Conservation (phyloP, 2,113 vertebrate species). For the Dromas ardeola region DNA sequence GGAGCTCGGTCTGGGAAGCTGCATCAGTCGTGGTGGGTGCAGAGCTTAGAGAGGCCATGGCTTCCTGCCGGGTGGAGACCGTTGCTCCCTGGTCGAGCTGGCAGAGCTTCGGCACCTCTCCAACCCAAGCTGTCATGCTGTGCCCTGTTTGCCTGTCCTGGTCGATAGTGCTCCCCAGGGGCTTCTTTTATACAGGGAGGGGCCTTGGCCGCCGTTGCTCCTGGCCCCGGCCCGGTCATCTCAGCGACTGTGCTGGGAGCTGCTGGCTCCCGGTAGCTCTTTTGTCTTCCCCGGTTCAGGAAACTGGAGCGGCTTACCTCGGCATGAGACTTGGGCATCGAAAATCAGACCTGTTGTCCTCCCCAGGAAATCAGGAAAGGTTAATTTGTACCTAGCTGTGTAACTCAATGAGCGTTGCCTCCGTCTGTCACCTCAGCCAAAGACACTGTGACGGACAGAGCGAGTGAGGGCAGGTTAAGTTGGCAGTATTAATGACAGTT, state of each 20-base stretch:
- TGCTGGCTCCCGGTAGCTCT: background rate
- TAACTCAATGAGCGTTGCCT: background rate
- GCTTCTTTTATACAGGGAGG: background rate
- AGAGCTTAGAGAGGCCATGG: background rate
- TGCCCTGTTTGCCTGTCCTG: background rate
- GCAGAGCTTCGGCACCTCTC: background rate
- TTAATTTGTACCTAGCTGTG: background rate
- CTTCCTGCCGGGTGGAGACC: background rate
- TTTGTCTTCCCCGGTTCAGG: background rate
- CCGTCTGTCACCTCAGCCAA: background rate
- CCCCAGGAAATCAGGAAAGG: background rate
- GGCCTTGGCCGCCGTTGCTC: background rate
- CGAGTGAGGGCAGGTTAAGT: accelerated
- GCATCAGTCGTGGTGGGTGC: background rate
- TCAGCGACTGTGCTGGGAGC: background rate
- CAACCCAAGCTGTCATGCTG: background rate
- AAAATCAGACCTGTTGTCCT: background rate
- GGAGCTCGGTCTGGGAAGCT: background rate
- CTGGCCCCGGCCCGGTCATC: too few relatives aligned
- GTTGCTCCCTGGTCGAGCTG: background rate
- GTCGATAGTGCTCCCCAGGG: background rate
- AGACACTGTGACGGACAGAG: background rate
- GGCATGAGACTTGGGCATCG: background rate
- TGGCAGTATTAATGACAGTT: background rate
- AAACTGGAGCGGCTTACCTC: accelerated